Percentiles rank a stretch among this genome's conserved stretches.
Conservation (phyloP, 2,797 vertebrate genomes). For the Sylvilagus floridanus region DNA sequence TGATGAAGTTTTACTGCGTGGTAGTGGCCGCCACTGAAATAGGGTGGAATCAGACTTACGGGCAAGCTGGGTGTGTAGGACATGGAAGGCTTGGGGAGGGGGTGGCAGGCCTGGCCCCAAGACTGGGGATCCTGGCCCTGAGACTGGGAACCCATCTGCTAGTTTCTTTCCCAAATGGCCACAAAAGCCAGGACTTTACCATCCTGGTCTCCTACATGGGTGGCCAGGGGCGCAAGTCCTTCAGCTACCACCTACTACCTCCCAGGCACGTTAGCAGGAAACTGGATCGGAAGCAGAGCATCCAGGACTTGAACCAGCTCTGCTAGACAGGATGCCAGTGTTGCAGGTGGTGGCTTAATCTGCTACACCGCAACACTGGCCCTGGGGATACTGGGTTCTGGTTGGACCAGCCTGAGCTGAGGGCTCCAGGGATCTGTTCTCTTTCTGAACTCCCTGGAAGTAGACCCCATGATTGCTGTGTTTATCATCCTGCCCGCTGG, state of each 20-base stretch:
- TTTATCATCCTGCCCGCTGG: not conserved
- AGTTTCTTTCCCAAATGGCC: too few species aligned
- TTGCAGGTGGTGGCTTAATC: too few species aligned
- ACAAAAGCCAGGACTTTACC: too few species aligned
- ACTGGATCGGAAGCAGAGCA: too few species aligned
- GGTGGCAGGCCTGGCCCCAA: not conserved
- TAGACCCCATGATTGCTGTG: not conserved
- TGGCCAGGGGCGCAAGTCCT: too few species aligned
- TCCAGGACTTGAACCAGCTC: too few species aligned
- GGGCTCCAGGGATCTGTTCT: not conserved
- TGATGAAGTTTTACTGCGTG: not conserved
- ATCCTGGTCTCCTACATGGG: too few species aligned
- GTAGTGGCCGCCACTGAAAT: not conserved
- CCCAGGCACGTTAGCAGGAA: too few species aligned
- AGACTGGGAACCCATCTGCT: too few species aligned
- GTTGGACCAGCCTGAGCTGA: not conserved
- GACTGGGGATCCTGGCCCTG: not conserved
- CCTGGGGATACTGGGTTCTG: not conserved
- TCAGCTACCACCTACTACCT: too few species aligned
- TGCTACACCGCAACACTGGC: too few species aligned
- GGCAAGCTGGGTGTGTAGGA: not conserved
- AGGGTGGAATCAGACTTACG: not conserved
- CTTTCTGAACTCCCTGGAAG: not conserved
- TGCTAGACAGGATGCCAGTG: too few species aligned
- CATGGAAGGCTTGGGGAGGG: not conserved